Conservation (phyloP, 64 coral and sea anemone genomes). For the Orbicella faveolata region DNA sequence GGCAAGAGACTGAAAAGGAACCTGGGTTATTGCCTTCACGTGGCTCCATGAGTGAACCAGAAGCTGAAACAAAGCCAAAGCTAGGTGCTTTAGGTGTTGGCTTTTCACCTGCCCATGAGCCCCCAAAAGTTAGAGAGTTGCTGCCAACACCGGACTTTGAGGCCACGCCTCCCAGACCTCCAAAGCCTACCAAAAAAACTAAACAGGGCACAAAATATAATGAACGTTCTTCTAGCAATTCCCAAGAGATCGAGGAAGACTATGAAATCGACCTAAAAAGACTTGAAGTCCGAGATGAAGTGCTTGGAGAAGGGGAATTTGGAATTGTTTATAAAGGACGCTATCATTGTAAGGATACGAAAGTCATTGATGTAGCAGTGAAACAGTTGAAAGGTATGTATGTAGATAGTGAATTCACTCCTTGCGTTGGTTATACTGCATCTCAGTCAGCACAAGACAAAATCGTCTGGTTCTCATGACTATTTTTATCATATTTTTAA, state of each 20-base stretch:
- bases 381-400: slow-evolving; percentile 35
- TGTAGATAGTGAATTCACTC: neutral
- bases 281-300: neutral
- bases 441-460: no score
- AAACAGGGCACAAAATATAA: neutral
- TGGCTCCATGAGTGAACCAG: no score
- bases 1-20: no score
- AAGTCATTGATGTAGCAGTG: neutral
- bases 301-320: slow-evolving; percentile 22
- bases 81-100: no score
- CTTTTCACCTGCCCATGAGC: no score
- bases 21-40: no score
- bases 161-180: neutral
- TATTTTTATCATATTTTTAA: no score
- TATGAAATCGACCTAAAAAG: neutral
- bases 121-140: no score
- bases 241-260: slow-evolving; percentile 7
- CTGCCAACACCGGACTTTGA: no score
- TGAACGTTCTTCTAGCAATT: neutral
- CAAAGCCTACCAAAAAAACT: neutral
- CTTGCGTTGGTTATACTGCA: neutral
- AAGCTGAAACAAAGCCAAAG: no score
- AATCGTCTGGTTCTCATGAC: no score
- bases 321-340: neutral
- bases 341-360: neutral